phyloP scores from a whole-genome alignment of 2,797 vertebrate genomes.

The Dryobates pubescens region DNA sequence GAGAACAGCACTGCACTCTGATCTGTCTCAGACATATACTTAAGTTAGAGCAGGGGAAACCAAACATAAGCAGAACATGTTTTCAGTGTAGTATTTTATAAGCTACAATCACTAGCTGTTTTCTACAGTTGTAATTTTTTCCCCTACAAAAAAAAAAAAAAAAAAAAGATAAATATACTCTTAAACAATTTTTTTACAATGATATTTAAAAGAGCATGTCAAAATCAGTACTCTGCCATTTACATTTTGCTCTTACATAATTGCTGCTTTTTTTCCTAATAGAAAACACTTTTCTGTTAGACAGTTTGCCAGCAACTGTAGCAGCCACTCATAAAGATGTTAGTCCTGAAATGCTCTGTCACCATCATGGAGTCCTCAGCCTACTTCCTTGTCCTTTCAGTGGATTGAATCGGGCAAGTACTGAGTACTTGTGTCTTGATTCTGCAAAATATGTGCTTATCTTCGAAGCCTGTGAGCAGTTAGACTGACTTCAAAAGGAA shows the following conservation, averaged over 20 bases:
- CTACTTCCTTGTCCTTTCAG: slow-evolving; percentile 11
- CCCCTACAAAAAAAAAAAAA: neutral
- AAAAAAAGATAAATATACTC: neutral
- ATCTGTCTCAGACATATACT: neutral
- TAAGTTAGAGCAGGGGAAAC: neutral
- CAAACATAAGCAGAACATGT: neutral
- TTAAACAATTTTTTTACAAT: slow-evolving; percentile 1
- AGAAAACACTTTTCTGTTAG: slow-evolving; percentile 21
- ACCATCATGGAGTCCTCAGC: neutral
- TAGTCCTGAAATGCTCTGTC: slow-evolving; percentile 35
- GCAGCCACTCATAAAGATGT: neutral
- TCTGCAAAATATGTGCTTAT: slow-evolving; percentile 35
- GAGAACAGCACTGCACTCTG: neutral
- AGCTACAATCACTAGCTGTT: neutral
- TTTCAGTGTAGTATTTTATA: neutral
- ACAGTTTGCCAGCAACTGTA: neutral
- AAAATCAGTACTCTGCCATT: neutral
- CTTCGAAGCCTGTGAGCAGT: slow-evolving; percentile 17
- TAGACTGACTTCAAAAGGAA: slow-evolving; percentile 29
- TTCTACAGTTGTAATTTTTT: neutral
- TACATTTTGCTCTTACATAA: neutral
- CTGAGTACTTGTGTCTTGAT: neutral
- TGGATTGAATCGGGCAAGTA: slow-evolving; percentile 5
- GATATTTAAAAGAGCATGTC: slow-evolving; percentile 13
- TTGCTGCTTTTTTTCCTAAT: neutral